Conservation (phyloP, 2,113 vertebrate genomes). For the Leptobrachium leishanense region DNA sequence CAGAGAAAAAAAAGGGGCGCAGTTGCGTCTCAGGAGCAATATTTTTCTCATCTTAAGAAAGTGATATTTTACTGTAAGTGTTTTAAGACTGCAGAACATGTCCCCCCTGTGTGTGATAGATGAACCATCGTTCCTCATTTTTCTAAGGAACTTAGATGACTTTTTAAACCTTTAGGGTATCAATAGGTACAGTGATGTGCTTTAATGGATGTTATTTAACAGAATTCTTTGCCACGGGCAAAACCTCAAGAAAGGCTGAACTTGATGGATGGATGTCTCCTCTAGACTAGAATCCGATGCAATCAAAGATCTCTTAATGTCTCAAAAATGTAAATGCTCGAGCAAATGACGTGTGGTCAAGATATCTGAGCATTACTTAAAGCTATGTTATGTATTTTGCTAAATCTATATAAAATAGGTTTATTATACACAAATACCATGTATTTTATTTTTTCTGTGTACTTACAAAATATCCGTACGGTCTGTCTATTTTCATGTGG, state of each 20-base stretch:
- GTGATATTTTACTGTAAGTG: constrained; percentile 45
- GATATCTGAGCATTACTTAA: constrained; percentile 8
- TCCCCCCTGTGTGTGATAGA: constrained; percentile 43
- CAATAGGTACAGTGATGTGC: constrained; percentile 47
- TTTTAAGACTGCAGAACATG: constrained; percentile 39
- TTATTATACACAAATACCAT: too few species aligned
- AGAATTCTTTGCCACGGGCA: constrained; percentile 44
- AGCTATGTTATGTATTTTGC: constrained; percentile 6
- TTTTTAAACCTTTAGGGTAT: constrained; percentile 47
- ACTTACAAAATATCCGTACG: too few species aligned
- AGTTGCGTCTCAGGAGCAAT: constrained; percentile 26
- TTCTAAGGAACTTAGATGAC: constrained; percentile 46
- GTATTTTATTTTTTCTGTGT: too few species aligned
- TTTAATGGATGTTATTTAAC: constrained; percentile 51
- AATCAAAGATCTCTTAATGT: constrained; percentile 48
- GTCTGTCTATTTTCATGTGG: too few species aligned
- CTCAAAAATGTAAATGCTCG: constrained; percentile 45
- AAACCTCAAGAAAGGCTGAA: constrained; percentile 43
- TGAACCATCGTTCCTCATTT: constrained; percentile 41
- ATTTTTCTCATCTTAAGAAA: constrained; percentile 43
- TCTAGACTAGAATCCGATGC: constrained; percentile 37
- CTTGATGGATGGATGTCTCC: constrained; percentile 44
- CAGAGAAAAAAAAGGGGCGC: constrained; percentile 13
- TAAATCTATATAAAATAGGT: too few species aligned
- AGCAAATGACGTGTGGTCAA: constrained; percentile 46